Conservation (phyloP, 2,797 vertebrate species). For the Botia kubotai region DNA sequence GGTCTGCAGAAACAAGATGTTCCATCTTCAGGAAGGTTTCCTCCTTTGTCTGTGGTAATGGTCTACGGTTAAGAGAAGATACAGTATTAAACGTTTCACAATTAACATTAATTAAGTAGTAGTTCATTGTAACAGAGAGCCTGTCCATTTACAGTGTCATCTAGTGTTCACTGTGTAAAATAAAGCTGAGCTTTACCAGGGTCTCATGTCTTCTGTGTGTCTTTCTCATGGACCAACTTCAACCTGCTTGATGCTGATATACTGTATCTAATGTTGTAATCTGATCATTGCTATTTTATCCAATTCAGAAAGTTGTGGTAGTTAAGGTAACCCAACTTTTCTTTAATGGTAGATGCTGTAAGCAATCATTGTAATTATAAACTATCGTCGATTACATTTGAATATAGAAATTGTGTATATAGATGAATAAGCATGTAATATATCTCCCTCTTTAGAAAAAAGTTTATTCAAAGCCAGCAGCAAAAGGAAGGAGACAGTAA, state of each 20-base stretch:
- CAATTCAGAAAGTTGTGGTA: constrained; percentile 45
- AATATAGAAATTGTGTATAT: no score
- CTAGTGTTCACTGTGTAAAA: neutral
- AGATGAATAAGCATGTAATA: constrained; percentile 70
- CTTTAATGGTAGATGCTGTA: no score
- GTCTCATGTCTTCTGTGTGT: neutral
- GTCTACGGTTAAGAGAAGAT: constrained; percentile 22
- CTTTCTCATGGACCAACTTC: neutral
- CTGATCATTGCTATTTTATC: constrained; percentile 9
- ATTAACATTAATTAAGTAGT: constrained; percentile 30
- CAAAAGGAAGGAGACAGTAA: constrained; percentile 70
- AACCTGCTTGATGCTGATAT: neutral
- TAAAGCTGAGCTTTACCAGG: neutral
- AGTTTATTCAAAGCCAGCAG: constrained; percentile 76
- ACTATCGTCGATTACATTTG: no score
- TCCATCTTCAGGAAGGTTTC: constrained; percentile 31
- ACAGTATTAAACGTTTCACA: constrained; percentile 25
- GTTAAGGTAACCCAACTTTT: no score
- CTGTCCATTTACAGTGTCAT: constrained; percentile 9
- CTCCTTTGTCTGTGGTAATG: constrained; percentile 35
- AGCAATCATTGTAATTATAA: no score
- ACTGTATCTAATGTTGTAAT: neutral
- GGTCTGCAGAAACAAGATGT: constrained; percentile 37
- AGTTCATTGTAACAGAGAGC: constrained; percentile 8
- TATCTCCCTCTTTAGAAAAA: constrained; percentile 77